Conservation (phyloP, 2,888 invertebrate species). For the Tenthredo amoena region DNA sequence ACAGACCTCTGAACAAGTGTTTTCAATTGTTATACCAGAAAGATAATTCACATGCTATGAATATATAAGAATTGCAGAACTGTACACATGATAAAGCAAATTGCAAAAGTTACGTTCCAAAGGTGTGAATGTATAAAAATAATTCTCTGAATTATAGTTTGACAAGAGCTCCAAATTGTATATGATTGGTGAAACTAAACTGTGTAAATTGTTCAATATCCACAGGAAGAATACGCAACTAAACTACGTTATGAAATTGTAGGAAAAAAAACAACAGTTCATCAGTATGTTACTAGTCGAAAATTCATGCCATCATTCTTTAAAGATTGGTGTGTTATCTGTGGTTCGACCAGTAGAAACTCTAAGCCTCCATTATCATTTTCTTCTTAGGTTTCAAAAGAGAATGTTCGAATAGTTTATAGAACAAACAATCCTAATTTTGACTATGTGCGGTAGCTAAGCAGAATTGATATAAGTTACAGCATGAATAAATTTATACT, state of each 20-base stretch:
- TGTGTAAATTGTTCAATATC: not conserved
- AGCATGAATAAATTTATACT: conserved; percentile 19
- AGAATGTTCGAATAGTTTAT: conserved; percentile 38
- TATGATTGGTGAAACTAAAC: not conserved
- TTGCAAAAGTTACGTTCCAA: not conserved
- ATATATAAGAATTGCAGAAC: not conserved
- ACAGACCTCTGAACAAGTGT: not conserved
- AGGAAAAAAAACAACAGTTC: not conserved
- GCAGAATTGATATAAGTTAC: not conserved
- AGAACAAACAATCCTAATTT: conserved; percentile 2
- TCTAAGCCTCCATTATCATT: conserved; percentile 48
- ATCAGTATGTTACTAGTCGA: not conserved
- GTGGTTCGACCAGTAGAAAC: conserved; percentile 50
- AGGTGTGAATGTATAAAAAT: not conserved
- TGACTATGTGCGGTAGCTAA: conserved; percentile 7
- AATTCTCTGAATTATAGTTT: not conserved
- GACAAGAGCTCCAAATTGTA: not conserved
- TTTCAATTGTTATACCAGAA: not conserved
- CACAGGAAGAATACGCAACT: not conserved
- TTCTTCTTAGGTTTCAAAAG: conserved; percentile 43
- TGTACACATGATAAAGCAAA: not conserved
- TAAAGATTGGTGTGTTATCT: conserved; percentile 41
- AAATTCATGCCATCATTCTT: conserved; percentile 39
- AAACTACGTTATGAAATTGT: conserved; percentile 18
- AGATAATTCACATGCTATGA: not conserved